A percentile compares a stretch with the other conserved stretches of the same genome.
These are phyloP conservation scores for Mirounga angustirostris DNA, from an alignment of 2,113 vertebrate species.

Conservation along the genomic window DNA sequence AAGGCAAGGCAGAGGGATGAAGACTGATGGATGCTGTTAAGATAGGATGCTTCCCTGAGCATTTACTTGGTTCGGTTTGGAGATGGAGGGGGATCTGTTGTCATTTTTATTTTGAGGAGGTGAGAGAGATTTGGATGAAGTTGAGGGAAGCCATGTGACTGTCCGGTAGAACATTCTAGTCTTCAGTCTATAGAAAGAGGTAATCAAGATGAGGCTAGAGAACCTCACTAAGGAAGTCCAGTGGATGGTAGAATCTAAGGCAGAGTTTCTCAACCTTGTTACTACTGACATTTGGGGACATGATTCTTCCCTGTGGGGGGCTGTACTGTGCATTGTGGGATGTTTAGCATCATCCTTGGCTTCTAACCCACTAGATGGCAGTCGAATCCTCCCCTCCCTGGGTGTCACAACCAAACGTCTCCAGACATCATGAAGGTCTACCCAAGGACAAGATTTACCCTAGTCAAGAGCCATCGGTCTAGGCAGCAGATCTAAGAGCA, in stretches of 20 bases:
- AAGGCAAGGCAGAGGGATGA: neutral
- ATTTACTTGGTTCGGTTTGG: neutral
- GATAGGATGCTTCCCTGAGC: neutral
- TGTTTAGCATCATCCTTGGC: neutral
- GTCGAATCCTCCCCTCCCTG: neutral
- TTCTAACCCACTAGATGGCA: neutral
- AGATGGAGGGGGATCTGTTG: neutral
- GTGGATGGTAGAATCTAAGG: neutral
- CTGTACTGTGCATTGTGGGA: too few relatives aligned
- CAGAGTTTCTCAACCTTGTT: neutral
- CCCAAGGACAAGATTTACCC: neutral
- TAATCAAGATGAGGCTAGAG: neutral
- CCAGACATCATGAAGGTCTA: neutral
- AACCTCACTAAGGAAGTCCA: neutral
- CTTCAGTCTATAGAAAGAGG: neutral
- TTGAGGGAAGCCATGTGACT: neutral
- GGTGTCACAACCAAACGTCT: neutral
- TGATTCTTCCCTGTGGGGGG: neutral
- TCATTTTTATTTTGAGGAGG: neutral
- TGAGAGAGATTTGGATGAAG: neutral
- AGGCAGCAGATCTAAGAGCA: neutral
- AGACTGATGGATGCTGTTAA: neutral
- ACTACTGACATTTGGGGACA: neutral
- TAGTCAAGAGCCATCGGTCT: neutral
- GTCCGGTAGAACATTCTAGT: too few relatives aligned